A percentile compares a stretch with the other conserved stretches of the same genome.
Conservation (phyloP, 2,888 invertebrate species). For the Lasioglossum villosulum region DNA sequence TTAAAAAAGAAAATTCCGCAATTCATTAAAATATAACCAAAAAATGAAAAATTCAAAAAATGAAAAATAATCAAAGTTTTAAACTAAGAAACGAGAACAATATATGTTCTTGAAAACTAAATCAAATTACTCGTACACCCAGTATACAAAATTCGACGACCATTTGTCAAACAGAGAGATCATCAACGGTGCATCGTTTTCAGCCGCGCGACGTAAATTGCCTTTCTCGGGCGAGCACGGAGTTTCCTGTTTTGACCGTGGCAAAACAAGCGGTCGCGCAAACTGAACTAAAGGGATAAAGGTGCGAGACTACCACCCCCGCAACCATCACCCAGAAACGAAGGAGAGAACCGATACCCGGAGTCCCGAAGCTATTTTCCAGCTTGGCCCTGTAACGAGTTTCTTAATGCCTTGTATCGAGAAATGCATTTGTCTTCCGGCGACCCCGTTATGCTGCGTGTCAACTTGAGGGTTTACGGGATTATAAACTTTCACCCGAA, state of each 20-base stretch:
- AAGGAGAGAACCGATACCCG: constrained; percentile 40
- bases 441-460: constrained; percentile 24
- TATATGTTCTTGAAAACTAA: no score
- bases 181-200: constrained; percentile 6
- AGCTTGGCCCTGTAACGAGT: constrained; percentile 46
- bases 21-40: no score
- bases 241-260: constrained; percentile 31
- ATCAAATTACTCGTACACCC: neutral
- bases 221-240: constrained; percentile 12
- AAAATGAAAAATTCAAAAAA: no score
- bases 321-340: neutral
- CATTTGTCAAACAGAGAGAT: constrained; percentile 2
- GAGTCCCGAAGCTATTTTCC: constrained; percentile 42
- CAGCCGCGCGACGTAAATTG: constrained; percentile 24
- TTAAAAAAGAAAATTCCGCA: no score
- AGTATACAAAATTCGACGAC: neutral
- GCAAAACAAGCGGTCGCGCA: constrained; percentile 41
- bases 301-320: constrained; percentile 13
- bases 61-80: no score
- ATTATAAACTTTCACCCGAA: neutral
- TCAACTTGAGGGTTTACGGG: neutral
- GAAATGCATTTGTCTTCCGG: constrained; percentile 51
- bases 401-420: constrained; percentile 53
- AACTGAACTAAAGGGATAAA: constrained; percentile 27
- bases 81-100: no score